phyloP scores from a whole-genome alignment of 2,113 vertebrate species.

The Stictonetta naevosa region DNA sequence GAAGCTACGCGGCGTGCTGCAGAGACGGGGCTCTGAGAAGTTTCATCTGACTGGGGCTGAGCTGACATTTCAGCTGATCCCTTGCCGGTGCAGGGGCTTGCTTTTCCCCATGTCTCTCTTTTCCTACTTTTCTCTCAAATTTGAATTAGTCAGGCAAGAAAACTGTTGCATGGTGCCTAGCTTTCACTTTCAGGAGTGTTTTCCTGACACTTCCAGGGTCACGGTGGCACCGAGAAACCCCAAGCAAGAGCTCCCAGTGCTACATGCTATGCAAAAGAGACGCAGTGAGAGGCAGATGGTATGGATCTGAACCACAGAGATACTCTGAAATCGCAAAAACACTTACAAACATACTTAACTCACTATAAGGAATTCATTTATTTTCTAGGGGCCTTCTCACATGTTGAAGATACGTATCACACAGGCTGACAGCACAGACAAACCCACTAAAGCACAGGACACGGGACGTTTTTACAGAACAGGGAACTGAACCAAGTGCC shows the following conservation, averaged over 20 bases:
- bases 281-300: neutral
- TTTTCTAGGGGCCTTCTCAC: neutral
- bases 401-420: neutral
- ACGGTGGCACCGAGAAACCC: neutral
- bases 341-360: neutral
- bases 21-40: neutral
- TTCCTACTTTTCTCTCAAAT: neutral
- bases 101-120: neutral
- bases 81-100: neutral
- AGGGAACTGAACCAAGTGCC: neutral
- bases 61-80: neutral
- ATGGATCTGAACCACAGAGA: neutral
- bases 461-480: neutral
- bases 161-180: neutral
- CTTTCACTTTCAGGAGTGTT: neutral
- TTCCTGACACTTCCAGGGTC: neutral
- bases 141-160: neutral
- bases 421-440: neutral
- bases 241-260: neutral
- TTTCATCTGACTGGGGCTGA: rapidly evolving
- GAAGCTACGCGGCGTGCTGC: neutral
- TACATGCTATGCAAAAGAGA: neutral
- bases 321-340: neutral
- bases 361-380: neutral
- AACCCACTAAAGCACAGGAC: neutral